phyloP scores from a whole-genome alignment of 2,888 invertebrate genomes.

The Mythimna loreyi region DNA sequence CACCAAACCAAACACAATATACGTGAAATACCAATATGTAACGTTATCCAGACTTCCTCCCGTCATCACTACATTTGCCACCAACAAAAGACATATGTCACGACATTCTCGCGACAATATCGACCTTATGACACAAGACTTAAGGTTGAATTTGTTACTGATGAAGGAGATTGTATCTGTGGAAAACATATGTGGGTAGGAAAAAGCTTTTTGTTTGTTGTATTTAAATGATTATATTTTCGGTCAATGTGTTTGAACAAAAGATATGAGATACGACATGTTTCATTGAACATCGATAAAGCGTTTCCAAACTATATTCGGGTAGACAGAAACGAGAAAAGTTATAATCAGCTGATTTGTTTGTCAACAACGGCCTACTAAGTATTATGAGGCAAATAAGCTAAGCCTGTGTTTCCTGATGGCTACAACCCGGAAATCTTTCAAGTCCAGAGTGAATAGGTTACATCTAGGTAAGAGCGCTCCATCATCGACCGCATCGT shows the following conservation, averaged over 20 bases:
- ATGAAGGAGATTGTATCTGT: not conserved
- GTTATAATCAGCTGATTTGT: not conserved
- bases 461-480: too few relatives aligned
- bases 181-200: not conserved
- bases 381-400: too few relatives aligned
- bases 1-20: conserved; percentile 72
- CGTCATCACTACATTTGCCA: conserved; percentile 64
- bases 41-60: conserved; percentile 74
- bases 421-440: too few relatives aligned
- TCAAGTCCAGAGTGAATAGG: too few relatives aligned
- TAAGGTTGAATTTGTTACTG: conserved; percentile 14
- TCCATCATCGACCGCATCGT: too few relatives aligned
- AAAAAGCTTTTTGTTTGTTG: conserved; percentile 36
- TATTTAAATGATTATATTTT: conserved; percentile 45
- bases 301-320: not conserved
- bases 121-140: not conserved
- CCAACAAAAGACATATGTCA: conserved; percentile 18
- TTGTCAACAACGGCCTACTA: not conserved
- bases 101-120: conserved; percentile 1
- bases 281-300: not conserved
- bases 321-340: not conserved
- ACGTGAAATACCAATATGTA: conserved; percentile 81
- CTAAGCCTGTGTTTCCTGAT: too few relatives aligned
- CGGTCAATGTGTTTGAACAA: conserved; percentile 34
- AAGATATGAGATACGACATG: conserved; percentile 14